A percentile compares a stretch with the other conserved stretches of the same genome.
Conservation (phyloP, 2,888 invertebrate genomes). For the Orthonychiurus folsomi region DNA sequence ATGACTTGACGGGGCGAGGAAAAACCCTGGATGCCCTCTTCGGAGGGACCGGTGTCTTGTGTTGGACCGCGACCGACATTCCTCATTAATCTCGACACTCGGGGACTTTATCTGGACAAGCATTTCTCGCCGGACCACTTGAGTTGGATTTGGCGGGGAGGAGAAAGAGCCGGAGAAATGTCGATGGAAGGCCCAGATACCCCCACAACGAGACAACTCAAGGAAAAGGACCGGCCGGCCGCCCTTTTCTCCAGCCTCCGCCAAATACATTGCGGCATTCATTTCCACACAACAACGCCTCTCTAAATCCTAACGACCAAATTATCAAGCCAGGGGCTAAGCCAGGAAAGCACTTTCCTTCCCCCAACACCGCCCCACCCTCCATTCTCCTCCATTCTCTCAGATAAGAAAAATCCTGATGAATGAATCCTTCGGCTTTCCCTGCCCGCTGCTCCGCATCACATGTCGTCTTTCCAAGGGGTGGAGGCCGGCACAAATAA, state of each 20-base stretch:
- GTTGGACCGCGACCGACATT: slow-evolving; percentile 33
- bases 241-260: slow-evolving; percentile 3
- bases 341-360: slow-evolving; percentile 40
- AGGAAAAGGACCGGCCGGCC: slow-evolving; percentile 22
- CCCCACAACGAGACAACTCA: no score
- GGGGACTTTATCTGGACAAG: slow-evolving; percentile 39
- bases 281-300: slow-evolving; percentile 40
- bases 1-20: not conserved
- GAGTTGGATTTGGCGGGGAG: slow-evolving; percentile 22
- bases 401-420: slow-evolving; percentile 43
- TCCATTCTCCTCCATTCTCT: slow-evolving; percentile 31
- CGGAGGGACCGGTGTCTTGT: not conserved
- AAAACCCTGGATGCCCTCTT: no score
- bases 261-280: slow-evolving; percentile 20
- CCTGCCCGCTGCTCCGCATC: no score
- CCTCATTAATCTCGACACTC: slow-evolving; percentile 41
- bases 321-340: slow-evolving; percentile 42
- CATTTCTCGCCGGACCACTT: slow-evolving; percentile 36
- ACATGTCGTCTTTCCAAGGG: no score
- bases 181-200: slow-evolving; percentile 25
- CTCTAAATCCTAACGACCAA: slow-evolving; percentile 42
- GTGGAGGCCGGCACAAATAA: no score
- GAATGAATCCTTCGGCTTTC: slow-evolving; percentile 39
- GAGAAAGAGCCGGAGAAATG: slow-evolving; percentile 32
- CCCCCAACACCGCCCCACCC: slow-evolving; percentile 18